These are phyloP conservation scores for Drosophila tropicalis DNA, from an alignment of 1,140 invertebrate genomes.

Conservation along the genomic window DNA sequence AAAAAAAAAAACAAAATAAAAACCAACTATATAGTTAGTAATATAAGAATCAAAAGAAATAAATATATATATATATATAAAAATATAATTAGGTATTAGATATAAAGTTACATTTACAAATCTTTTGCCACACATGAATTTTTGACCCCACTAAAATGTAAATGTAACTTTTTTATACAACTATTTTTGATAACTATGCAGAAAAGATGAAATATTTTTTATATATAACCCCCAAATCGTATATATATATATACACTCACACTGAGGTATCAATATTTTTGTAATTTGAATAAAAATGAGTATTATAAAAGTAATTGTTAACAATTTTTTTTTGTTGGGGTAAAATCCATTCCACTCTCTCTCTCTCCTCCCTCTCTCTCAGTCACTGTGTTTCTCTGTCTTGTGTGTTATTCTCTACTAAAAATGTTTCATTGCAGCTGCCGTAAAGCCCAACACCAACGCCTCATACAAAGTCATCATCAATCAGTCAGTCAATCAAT, in stretches of 20 bases:
- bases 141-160: neutral
- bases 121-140: neutral
- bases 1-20: neutral
- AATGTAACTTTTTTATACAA: neutral
- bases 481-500: constrained; percentile 4
- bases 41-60: neutral
- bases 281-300: constrained; percentile 71
- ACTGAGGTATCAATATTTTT: constrained; percentile 62
- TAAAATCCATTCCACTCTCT: too few relatives aligned
- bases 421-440: constrained; percentile 73
- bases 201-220: neutral
- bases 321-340: constrained; percentile 25
- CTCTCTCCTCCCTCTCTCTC: neutral
- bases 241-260: constrained; percentile 50
- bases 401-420: constrained; percentile 54
- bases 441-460: constrained; percentile 40
- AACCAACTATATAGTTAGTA: constrained; percentile 15
- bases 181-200: constrained; percentile 2
- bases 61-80: constrained; percentile 20
- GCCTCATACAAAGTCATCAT: constrained; percentile 34
- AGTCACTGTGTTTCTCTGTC: constrained; percentile 18
- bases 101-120: constrained; percentile 16
- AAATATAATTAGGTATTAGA: neutral
- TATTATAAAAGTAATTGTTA: constrained; percentile 45
- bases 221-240: constrained; percentile 33